phyloP scores from a whole-genome alignment of 1,140 invertebrate genomes.

The Asbolus verrucosus region DNA sequence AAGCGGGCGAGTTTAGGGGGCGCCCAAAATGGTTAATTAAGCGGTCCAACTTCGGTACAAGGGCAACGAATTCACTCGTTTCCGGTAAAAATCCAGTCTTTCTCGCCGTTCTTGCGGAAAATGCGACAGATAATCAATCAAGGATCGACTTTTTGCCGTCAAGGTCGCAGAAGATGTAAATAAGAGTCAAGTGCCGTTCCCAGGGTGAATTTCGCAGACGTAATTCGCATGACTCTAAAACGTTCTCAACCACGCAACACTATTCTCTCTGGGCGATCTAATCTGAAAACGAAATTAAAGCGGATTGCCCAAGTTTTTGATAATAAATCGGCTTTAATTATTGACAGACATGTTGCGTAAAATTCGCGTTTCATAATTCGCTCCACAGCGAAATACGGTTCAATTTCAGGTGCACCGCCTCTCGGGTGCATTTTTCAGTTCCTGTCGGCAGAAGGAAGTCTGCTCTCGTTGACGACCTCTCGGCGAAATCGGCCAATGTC shows the following conservation, averaged over 20 bases:
- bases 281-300: too few relatives aligned
- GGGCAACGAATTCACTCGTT: not conserved
- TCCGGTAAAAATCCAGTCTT: too few relatives aligned
- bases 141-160: constrained; percentile 9
- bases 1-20: too few relatives aligned
- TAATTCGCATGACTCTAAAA: too few relatives aligned
- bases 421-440: constrained; percentile 13
- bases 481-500: not conserved
- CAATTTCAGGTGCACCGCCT: too few relatives aligned
- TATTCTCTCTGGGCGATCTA: too few relatives aligned
- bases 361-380: constrained; percentile 30
- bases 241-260: too few relatives aligned
- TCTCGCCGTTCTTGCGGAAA: too few relatives aligned
- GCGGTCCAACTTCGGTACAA: constrained; percentile 20
- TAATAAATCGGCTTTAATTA: constrained; percentile 36
- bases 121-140: not conserved
- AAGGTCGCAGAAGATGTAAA: constrained; percentile 33
- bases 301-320: constrained; percentile 34
- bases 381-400: constrained; percentile 5
- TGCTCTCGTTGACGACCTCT: constrained; percentile 13
- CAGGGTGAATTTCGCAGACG: not conserved
- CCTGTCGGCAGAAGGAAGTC: constrained; percentile 20
- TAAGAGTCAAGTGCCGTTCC: not conserved
- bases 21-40: not conserved
- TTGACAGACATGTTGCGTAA: constrained; percentile 31